Evolutionary conservation across 2,888 invertebrate species (phyloP), one percentile per base, ranked within the genome.

Genomic region (Hecatera dysodea): DNA sequence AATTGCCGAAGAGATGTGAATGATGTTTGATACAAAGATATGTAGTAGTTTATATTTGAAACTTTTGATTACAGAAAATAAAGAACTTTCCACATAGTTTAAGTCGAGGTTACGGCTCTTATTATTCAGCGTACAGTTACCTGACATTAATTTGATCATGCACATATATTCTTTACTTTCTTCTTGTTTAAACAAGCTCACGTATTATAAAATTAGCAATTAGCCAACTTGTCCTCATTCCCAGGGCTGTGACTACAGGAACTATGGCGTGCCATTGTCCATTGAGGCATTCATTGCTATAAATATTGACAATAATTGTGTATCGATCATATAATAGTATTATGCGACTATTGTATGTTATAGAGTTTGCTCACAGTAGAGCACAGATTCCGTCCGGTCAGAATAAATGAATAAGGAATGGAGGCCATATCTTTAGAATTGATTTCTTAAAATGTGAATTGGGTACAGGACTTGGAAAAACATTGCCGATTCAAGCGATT

Each of bases 231-330:
- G 75, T 66, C 81, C 81, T 48, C 61, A 63, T 81, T 81, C 81
- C 65, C 81, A 81, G 72, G 67, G 27, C 48, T 44, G 53, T 27
- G 56, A 66, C 27, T 42, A 42, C 61, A 73, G 77, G 78, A 68
- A 73, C 68, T 70, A 57, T 68, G 59, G 44, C 48, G 42, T 63
- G 67, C 59, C 62, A 66, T 77, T 73, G 73, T 73, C 68, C 77
- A 73, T 48, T 73, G 77, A 67, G 75, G 67, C 67, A 77, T 77
- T 80, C 73, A 67, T 77, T 66, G 67, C 66, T 60, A 77, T 70
- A 78, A 78, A 80, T 80, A 79, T 79, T 68, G 78, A 33, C 73
- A 78, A 78, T 65, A 65, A 78, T 73, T 73, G 67, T 70, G 65
- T 75, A 53, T 62, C 15, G 53, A 70, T 80, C 65, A 67, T 68